These are phyloP conservation scores for Leptura quadrifasciata DNA, from an alignment of 2,888 invertebrate species.

Conservation along the genomic window DNA sequence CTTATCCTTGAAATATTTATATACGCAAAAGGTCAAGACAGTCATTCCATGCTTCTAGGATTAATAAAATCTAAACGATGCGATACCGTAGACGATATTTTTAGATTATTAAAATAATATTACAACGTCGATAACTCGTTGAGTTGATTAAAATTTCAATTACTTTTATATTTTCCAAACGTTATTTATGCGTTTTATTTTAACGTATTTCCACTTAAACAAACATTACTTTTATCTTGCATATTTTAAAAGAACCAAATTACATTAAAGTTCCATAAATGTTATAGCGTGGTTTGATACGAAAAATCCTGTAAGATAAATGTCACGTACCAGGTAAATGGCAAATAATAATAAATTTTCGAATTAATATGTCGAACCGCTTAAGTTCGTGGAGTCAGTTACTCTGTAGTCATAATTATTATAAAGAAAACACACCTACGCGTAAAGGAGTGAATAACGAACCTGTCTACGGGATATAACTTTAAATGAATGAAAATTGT, in stretches of 20 bases:
- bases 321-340: constrained; percentile 31
- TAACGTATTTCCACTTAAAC: neutral
- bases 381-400: neutral
- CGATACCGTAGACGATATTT: constrained; percentile 11
- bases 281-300: constrained; percentile 12
- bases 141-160: neutral
- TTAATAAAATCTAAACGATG: constrained; percentile 30
- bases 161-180: neutral
- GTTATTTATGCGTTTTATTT: neutral
- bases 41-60: constrained; percentile 27
- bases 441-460: neutral
- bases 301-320: constrained; percentile 31
- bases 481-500: too few species aligned
- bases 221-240: neutral
- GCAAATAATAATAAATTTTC: constrained; percentile 24
- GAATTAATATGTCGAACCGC: constrained; percentile 34
- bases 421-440: neutral
- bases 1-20: constrained; percentile 49
- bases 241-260: neutral
- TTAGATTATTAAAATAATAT: neutral
- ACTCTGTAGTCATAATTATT: neutral
- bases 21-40: constrained; percentile 48
- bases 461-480: too few species aligned
- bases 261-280: neutral
- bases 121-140: neutral